Conservation (phyloP, 2,113 vertebrate species). For the Charadrius vociferus region DNA sequence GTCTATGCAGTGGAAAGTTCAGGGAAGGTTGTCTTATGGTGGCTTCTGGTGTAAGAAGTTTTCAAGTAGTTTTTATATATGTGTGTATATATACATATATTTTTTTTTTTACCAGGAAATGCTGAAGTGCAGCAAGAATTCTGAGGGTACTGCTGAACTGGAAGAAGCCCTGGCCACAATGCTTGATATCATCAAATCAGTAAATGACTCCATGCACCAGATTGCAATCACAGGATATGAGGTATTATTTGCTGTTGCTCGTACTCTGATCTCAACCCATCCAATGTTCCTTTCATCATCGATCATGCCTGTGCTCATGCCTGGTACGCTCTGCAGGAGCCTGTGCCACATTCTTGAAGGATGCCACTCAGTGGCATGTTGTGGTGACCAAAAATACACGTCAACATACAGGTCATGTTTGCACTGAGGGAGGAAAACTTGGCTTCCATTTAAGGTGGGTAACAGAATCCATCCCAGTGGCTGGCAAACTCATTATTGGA, state of each 20-base stretch:
- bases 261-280: background rate
- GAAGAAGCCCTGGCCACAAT: conserved; percentile 88
- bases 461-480: background rate
- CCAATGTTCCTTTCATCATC: background rate
- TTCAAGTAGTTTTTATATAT: background rate
- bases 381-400: background rate
- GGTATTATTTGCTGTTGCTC: conserved; percentile 52
- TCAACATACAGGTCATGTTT: background rate
- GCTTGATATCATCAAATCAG: conserved; percentile 91
- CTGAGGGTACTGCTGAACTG: conserved; percentile 83
- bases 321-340: background rate
- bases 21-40: background rate
- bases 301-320: rapidly evolving
- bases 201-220: conserved; percentile 94
- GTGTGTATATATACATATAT: too few relatives aligned
- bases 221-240: conserved; percentile 93
- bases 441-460: background rate
- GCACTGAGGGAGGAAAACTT: background rate
- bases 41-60: background rate
- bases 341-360: background rate
- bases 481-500: background rate
- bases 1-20: background rate
- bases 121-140: conserved; percentile 90
- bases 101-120: conserved; percentile 80
- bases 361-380: background rate